These are phyloP conservation scores for Lophura nycthemera DNA, from an alignment of 2,113 vertebrate species.

Conservation along the genomic window DNA sequence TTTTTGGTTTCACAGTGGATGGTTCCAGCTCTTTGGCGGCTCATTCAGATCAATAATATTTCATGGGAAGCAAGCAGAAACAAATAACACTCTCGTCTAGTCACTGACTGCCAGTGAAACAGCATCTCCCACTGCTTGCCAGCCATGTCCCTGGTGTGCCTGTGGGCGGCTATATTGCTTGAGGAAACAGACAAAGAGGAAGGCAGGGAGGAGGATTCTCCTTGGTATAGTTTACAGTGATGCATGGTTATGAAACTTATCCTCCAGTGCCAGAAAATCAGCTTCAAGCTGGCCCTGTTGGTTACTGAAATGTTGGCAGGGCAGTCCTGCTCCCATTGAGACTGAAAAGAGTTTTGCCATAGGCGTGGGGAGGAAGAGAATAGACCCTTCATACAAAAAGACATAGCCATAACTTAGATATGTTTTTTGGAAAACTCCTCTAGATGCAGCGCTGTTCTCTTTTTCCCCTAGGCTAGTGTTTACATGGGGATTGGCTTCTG, in stretches of 20 bases:
- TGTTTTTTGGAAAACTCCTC: background rate
- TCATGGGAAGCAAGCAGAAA: slow-evolving; percentile 76
- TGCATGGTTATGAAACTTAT: slow-evolving; percentile 64
- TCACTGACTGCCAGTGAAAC: slow-evolving; percentile 72
- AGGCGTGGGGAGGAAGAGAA: background rate
- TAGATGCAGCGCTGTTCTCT: background rate
- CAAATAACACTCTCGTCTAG: slow-evolving; percentile 64
- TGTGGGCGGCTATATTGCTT: slow-evolving; percentile 51
- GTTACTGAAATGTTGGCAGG: slow-evolving; percentile 12
- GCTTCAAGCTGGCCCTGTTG: background rate
- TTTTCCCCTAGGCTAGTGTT: background rate
- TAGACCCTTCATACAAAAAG: background rate
- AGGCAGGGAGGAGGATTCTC: slow-evolving; percentile 62
- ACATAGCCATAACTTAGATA: background rate
- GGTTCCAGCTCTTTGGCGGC: slow-evolving; percentile 50
- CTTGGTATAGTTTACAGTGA: slow-evolving; percentile 49
- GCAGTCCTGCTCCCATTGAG: background rate
- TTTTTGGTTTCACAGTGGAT: slow-evolving; percentile 44
- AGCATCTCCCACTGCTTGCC: slow-evolving; percentile 72
- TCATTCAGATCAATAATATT: slow-evolving; percentile 65
- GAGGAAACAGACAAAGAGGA: slow-evolving; percentile 72
- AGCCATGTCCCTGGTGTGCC: slow-evolving; percentile 70
- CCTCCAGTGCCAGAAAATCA: slow-evolving; percentile 65
- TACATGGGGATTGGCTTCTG: background rate
- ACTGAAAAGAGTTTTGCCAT: background rate